Conservation (phyloP, 2,113 vertebrate genomes). For the Tupaia tana region DNA sequence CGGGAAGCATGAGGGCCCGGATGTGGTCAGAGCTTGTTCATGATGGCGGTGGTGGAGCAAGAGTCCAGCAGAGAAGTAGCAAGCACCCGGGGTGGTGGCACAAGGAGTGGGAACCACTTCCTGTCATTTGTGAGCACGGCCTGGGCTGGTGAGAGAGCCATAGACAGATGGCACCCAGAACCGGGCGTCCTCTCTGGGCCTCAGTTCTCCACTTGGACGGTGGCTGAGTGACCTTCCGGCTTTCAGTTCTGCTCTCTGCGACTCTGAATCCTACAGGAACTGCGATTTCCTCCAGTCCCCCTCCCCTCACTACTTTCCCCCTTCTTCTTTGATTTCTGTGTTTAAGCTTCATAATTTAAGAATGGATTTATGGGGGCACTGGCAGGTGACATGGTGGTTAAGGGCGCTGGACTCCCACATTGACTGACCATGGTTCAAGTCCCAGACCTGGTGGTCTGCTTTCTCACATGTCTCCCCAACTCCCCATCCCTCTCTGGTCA, state of each 20-base stretch:
- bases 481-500: too few relatives aligned
- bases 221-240: not conserved
- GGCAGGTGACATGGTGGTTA: too few relatives aligned
- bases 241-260: not conserved
- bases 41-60: not conserved
- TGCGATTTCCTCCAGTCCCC: not conserved
- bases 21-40: not conserved
- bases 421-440: too few relatives aligned
- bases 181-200: not conserved
- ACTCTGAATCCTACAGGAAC: not conserved
- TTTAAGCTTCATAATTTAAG: not conserved
- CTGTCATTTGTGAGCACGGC: not conserved
- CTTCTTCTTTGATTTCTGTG: not conserved
- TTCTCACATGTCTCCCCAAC: too few relatives aligned
- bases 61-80: not conserved
- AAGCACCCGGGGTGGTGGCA: not conserved
- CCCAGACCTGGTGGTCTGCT: too few relatives aligned
- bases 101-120: not conserved
- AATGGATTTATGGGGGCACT: not conserved
- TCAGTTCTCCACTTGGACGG: not conserved
- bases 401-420: too few relatives aligned
- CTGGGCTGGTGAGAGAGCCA: not conserved
- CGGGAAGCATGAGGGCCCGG: not conserved
- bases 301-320: not conserved
- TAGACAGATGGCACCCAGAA: too few relatives aligned